A percentile compares a stretch with the other conserved stretches of the same genome.
These are phyloP conservation scores for Nasua narica DNA, from an alignment of 2,797 vertebrate genomes.

Conservation along the genomic window DNA sequence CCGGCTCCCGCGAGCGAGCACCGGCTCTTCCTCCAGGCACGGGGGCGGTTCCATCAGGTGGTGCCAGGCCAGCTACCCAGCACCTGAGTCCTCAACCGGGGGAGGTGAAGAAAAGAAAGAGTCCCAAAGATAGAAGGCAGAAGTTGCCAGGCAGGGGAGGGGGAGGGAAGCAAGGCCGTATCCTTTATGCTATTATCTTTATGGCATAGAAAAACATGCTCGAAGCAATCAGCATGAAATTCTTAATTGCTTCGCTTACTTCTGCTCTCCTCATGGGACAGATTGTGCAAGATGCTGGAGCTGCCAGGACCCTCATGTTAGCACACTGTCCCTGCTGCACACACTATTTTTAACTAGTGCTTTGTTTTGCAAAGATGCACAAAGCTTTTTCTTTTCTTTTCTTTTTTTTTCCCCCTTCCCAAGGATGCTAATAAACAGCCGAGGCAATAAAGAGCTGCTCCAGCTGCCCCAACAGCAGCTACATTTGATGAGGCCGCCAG, in stretches of 20 bases:
- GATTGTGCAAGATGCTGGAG: slow-evolving; percentile 80
- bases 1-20: accelerated
- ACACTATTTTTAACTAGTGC: slow-evolving; percentile 78
- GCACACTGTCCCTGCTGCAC: slow-evolving; percentile 73
- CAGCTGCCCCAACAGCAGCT: background rate
- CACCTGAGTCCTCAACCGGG: background rate
- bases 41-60: background rate
- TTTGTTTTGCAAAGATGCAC: slow-evolving; percentile 83
- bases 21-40: background rate
- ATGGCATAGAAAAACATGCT: slow-evolving; percentile 91
- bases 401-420: background rate
- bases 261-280: slow-evolving; percentile 89
- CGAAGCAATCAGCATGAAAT: slow-evolving; percentile 95
- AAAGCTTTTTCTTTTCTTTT: slow-evolving; percentile 66
- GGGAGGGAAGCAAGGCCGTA: slow-evolving; percentile 72
- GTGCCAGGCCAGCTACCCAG: background rate
- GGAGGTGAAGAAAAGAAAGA: background rate
- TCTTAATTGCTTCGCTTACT: slow-evolving; percentile 94
- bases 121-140: background rate
- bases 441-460: slow-evolving; percentile 59
- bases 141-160: slow-evolving; percentile 9
- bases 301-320: slow-evolving; percentile 84
- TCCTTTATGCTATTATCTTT: slow-evolving; percentile 91
- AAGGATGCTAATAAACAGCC: slow-evolving; percentile 72
- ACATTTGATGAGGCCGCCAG: background rate